phyloP scores from a whole-genome alignment of 2,113 vertebrate genomes.

The Malaclemys terrapin region DNA sequence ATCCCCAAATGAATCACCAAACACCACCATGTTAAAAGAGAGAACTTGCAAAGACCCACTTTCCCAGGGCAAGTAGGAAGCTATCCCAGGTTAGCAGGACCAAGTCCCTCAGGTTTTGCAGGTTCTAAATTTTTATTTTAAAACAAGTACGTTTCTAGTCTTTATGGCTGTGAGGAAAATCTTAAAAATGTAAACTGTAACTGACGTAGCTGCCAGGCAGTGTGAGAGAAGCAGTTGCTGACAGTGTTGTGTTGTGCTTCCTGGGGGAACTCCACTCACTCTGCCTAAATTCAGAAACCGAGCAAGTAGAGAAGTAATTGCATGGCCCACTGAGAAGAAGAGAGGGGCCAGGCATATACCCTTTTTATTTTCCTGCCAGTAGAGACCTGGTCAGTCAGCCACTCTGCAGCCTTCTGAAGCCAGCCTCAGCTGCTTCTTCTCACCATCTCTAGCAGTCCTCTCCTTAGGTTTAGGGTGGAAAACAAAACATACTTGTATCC shows the following conservation, averaged over 20 bases:
- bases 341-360: neutral
- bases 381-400: neutral
- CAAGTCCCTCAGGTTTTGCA: neutral
- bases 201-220: neutral
- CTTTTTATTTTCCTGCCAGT: neutral
- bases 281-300: neutral
- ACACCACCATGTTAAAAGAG: neutral
- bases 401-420: neutral
- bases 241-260: neutral
- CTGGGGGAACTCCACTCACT: neutral
- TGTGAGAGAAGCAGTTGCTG: neutral
- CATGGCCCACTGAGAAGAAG: neutral
- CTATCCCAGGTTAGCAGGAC: neutral
- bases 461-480: neutral
- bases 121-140: conserved; percentile 10
- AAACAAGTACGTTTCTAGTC: neutral
- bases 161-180: neutral
- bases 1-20: neutral
- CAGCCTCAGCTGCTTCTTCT: neutral
- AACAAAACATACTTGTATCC: neutral
- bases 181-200: neutral
- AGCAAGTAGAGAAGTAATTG: neutral
- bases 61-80: neutral
- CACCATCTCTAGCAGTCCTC: neutral
- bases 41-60: neutral